Evolutionary conservation across 1,140 invertebrate genomes (phyloP), one percentile per base, ranked within the genome.

Genomic region (Papilio machaon): DNA sequence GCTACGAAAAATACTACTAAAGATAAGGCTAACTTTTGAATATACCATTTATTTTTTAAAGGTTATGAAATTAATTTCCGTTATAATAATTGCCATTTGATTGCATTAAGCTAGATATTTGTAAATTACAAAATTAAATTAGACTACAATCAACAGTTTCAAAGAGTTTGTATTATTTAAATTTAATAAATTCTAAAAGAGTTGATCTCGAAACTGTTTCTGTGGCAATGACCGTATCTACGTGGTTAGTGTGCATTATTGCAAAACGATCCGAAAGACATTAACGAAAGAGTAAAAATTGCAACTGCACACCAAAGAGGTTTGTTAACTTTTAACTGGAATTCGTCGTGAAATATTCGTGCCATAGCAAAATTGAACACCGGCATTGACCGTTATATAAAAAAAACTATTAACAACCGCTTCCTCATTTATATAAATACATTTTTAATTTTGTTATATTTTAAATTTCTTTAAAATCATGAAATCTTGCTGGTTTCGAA

Each of bases 191-290:
- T 73, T 15, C 7, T 23, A 76, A 54, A 19, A 76, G 74, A 54
- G 54, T 17, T 73, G 70, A n/a, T 49, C 74, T 23, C 47, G 74
- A 76, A 76, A 76, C 74, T 35, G 74, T 76, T 52, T 52, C 47
- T 60, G 54, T 60, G 76, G 76, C 52, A 78, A 60, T 78, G 76
- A 35, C 17, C 46, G 13, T 76, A 30, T 54, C 47, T 47, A 54
- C 74, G 19, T 17, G 35, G 76, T 11, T n/a, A 58, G 52, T 78
- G 35, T 78, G 43, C 52, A n/a, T 43, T 78, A 78, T 58, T 54
- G 76, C 76, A 78, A 78, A 78, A 78, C 30, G 52, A 23, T 60
- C 54, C 52, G 35, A 38, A 78, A 78, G 76, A 15, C 76, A 46
- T 78, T 7, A 23, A 47, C 19, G 46, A 49, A 23, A 76, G 74